These are phyloP conservation scores for Semibalanus balanoides DNA, from an alignment of 1,140 invertebrate species.

Conservation along the genomic window DNA sequence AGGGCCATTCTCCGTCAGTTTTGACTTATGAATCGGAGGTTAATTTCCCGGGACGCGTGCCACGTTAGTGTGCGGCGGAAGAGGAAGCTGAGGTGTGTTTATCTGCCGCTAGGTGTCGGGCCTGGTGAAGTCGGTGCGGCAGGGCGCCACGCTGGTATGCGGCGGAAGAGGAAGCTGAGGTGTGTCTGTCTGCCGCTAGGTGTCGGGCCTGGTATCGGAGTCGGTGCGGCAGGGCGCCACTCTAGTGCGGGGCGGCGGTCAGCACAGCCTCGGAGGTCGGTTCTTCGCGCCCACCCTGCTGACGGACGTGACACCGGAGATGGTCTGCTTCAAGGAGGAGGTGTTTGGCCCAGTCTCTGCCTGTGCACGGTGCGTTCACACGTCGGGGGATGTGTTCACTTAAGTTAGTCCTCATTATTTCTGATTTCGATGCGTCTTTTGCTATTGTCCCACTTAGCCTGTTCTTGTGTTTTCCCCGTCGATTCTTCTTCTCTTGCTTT, in stretches of 20 bases:
- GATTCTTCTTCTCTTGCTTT: too few relatives aligned
- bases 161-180: not conserved
- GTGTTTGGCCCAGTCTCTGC: conserved; percentile 91
- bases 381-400: too few relatives aligned
- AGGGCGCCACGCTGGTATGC: conserved; percentile 33
- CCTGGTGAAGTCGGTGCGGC: conserved; percentile 69
- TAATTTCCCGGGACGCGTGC: not conserved
- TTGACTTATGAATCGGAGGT: conserved; percentile 2
- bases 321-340: conserved; percentile 75
- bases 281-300: conserved; percentile 89
- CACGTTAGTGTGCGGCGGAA: not conserved
- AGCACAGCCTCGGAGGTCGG: conserved; percentile 46
- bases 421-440: too few relatives aligned
- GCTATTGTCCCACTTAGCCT: too few relatives aligned
- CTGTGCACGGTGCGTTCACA: conserved; percentile 48
- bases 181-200: conserved; percentile 26
- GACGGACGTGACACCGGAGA: conserved; percentile 57
- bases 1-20: too few relatives aligned
- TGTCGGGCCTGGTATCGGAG: conserved; percentile 62
- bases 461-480: too few relatives aligned
- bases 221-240: conserved; percentile 72
- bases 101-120: conserved; percentile 38
- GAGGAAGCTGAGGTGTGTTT: not conserved
- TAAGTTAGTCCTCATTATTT: too few relatives aligned
- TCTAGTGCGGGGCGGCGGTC: conserved; percentile 75